Percentiles rank a stretch among this genome's conserved stretches.
These are phyloP conservation scores for Columba janthina DNA, from an alignment of 2,113 vertebrate species.

Conservation along the genomic window DNA sequence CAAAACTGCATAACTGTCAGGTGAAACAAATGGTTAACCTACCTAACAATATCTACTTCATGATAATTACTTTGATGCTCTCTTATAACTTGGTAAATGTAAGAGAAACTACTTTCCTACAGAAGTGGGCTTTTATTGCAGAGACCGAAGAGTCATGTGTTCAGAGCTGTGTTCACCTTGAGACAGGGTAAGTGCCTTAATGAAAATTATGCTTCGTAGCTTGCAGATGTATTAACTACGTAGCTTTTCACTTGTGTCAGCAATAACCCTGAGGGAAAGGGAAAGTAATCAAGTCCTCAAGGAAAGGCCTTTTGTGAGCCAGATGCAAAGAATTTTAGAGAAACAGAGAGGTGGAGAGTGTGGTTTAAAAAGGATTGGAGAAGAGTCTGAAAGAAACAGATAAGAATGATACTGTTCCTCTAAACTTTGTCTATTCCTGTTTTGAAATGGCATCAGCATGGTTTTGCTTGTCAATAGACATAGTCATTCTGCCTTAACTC, in stretches of 20 bases:
- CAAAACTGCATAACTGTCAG: background rate
- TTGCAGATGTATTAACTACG: background rate
- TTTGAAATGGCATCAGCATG: background rate
- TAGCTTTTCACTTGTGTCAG: background rate
- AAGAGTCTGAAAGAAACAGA: background rate
- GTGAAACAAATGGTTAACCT: background rate
- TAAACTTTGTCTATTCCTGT: background rate
- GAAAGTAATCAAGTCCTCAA: background rate
- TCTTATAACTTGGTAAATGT: background rate
- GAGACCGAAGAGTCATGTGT: fast-evolving
- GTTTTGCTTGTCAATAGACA: background rate
- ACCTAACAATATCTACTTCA: background rate
- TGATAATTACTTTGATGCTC: background rate
- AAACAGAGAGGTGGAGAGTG: background rate
- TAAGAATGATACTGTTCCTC: background rate
- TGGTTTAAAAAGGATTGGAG: background rate
- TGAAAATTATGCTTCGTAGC: background rate
- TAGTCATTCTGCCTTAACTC: background rate
- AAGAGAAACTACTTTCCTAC: background rate
- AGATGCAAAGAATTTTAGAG: background rate
- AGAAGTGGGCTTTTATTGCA: background rate
- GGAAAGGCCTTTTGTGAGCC: background rate
- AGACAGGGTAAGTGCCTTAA: background rate
- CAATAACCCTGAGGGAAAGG: background rate
- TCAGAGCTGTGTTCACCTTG: fast-evolving